Base-by-base conservation (phyloP, 2,888 invertebrate genomes). In the Aethes cnicana region DNA sequence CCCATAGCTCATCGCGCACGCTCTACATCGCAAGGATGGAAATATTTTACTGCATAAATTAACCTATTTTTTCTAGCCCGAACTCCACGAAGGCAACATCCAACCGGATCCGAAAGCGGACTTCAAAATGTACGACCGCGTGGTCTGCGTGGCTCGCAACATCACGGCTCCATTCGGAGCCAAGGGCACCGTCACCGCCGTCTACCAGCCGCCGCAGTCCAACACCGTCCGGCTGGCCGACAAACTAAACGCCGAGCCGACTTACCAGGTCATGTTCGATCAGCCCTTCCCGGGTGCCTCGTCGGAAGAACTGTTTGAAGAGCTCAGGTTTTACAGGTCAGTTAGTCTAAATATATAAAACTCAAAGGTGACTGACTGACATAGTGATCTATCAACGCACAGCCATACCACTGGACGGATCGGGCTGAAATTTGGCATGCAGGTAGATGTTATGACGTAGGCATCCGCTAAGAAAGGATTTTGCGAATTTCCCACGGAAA, bases 211-310 rank as follows among this genome's bases (percentile, higher is more conserved):
- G 61, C 73, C 72, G 53, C 73, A 17, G 66, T 68, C 69, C 72
- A 91, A 65, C 74, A 91, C 77, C 33, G 92, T 69, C 54, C 84
- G 80, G 41, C 78, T 84, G 59, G 91, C 79, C 20, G 94, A 89
- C 68, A 92, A 85, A 41, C 67, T 73, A 56, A 86, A 90, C 43
- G 78, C 88, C 0, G 92, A 93, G 28, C 87, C 85, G 0, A 86
- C 94, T 47, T 96, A 94, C 69, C 96, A 96, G 60, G 91, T 98
- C 14, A 80, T 97, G 49, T 97, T 97, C 71, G 97, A 98, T 68
- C 86, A 92, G 56, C 79, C 91, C 16, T 95, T 97, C 76, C 80
- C 91, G 8, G 95, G 94, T 11, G 96, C 93, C 2, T 56, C 67
- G 53, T 14, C 63, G 1, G 77, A 83, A 28, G 78, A 85, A 1